These are phyloP conservation scores for Marcusenius ussheri DNA, from an alignment of 2,113 vertebrate species.

Conservation along the genomic window DNA sequence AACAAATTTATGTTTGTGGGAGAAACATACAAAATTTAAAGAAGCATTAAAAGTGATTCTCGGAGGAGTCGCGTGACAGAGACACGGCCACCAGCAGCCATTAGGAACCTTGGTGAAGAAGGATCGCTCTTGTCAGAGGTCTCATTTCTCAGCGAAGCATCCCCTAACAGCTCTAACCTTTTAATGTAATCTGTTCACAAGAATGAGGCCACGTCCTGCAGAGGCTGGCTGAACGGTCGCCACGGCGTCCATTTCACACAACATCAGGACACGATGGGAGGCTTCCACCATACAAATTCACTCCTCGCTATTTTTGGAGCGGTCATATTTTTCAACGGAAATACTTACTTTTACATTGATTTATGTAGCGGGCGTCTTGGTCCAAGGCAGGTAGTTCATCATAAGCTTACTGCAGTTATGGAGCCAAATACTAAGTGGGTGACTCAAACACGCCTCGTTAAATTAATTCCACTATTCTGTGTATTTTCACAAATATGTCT, in stretches of 20 bases:
- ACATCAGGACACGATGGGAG: neutral
- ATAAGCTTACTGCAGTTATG: neutral
- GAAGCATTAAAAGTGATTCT: neutral
- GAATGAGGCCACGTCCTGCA: neutral
- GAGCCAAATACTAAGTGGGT: neutral
- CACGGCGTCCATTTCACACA: neutral
- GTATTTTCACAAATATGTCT: neutral
- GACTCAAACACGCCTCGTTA: neutral
- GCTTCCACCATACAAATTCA: neutral
- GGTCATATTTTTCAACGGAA: neutral
- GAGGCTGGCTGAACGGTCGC: neutral
- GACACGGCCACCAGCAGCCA: neutral
- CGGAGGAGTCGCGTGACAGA: neutral
- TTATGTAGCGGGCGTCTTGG: neutral
- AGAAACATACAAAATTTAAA: neutral
- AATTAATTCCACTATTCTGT: neutral
- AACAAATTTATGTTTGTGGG: neutral
- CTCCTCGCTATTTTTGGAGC: neutral
- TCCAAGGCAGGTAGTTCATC: neutral
- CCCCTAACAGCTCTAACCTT: neutral
- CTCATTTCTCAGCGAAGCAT: neutral
- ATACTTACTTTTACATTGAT: neutral
- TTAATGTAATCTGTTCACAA: conserved; percentile 16
- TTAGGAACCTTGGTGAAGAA: neutral
- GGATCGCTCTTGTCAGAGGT: neutral